Evolutionary conservation across 2,113 vertebrate species (phyloP), one percentile per base, ranked within the genome.

Genomic region (Procavia capensis): DNA sequence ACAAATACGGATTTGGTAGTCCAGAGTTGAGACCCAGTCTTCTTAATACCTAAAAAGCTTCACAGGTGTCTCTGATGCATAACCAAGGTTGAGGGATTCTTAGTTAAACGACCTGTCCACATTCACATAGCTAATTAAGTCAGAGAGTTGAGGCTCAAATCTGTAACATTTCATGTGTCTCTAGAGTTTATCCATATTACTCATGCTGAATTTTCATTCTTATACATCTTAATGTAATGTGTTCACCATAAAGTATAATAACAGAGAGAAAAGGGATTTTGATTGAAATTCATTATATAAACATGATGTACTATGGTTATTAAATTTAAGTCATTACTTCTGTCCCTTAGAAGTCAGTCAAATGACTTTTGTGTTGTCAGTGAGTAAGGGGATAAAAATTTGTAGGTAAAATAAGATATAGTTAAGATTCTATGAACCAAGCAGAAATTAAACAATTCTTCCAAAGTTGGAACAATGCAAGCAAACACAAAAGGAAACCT

Each of bases 231-330:
- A 92, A 88, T 41, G 68, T 81, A 82, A 72, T 47, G 81, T 45
- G 59, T 76, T 95, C 91, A 61, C 88, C 74, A 88, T 95, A 83
- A 92, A 92, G 50, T 82, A 75, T 29, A 92, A 72, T 89, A 95
- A 90, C 75, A 92, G 34, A 92, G 79, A 84, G 95, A 96, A 95
- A 84, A 94, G n/a, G 22, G 31, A 91, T 74, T 96, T 96, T 95
- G 63, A 96, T 75, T 88, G 90, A 91, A 88, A 93, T 95, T 76
- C 66, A 79, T 76, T 74, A 39, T 50, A 83, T 85, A 87, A 96
- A 92, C 88, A 84, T 43, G 90, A 94, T 83, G 61, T 88, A 22
- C 83, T 86, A 31, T 68, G 68, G 86, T 95, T 83, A 92, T 86
- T 96, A 96, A 89, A 85, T 82, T 95, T 82, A 93, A 97, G 85